These are phyloP conservation scores for Arrhopalites spinosus DNA, from an alignment of 2,888 invertebrate genomes.

Conservation along the genomic window DNA sequence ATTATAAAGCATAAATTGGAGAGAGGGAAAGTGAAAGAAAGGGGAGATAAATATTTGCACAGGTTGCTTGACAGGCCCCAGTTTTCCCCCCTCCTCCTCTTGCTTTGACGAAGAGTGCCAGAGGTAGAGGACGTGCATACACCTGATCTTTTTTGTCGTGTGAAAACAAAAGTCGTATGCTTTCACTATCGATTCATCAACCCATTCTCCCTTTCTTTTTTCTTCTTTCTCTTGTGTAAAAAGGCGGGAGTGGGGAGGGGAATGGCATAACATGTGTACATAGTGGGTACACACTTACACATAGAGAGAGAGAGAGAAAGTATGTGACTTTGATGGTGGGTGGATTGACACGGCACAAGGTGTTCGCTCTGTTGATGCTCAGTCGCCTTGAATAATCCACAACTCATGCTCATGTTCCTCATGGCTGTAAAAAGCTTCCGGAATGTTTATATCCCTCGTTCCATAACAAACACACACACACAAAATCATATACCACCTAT, in stretches of 20 bases:
- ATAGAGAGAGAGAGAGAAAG: background rate
- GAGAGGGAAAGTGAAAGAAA: conserved; percentile 7
- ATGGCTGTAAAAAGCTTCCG: conserved; percentile 21
- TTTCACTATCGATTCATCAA: conserved; percentile 7
- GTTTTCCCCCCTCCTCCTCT: background rate
- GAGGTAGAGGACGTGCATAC: background rate
- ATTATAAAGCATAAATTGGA: conserved; percentile 3
- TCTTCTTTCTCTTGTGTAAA: background rate
- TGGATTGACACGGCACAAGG: too few species aligned
- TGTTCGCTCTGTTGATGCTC: conserved; percentile 6
- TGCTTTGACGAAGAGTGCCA: background rate
- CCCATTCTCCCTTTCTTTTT: background rate
- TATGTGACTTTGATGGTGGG: too few species aligned
- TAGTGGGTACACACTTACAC: too few species aligned
- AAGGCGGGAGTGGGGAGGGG: background rate
- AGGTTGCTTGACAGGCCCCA: conserved; percentile 4
- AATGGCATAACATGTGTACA: background rate
- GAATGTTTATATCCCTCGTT: background rate
- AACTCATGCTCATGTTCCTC: conserved; percentile 15
- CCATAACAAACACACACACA: background rate
- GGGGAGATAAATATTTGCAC: conserved; percentile 27
- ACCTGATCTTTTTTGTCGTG: conserved; percentile 18
- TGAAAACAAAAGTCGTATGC: conserved; percentile 9
- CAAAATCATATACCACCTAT: background rate
- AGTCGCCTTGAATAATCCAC: conserved; percentile 20